phyloP scores from a whole-genome alignment of 2,888 invertebrate genomes.

The Dendrolimus pini region DNA sequence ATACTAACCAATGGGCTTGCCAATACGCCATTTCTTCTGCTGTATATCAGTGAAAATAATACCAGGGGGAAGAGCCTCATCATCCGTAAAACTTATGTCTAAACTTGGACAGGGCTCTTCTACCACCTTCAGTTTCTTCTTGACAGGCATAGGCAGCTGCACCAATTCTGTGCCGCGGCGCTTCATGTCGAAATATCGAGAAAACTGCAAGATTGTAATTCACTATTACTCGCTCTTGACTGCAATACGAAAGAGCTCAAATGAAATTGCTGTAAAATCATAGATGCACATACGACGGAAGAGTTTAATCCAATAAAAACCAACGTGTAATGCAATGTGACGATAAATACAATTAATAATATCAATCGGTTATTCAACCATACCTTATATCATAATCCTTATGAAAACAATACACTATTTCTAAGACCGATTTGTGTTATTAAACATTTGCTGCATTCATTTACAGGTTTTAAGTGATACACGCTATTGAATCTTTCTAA shows the following conservation, averaged over 20 bases:
- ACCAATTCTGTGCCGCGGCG: constrained; percentile 50
- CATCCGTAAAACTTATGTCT: constrained; percentile 58
- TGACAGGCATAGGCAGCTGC: constrained; percentile 42
- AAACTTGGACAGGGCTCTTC: constrained; percentile 39
- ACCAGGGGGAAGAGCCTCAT: constrained; percentile 78
- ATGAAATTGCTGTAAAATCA: no score
- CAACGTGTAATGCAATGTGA: constrained; percentile 40
- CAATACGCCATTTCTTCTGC: constrained; percentile 91
- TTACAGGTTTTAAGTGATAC: no score
- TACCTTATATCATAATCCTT: constrained; percentile 19
- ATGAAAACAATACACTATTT: no score
- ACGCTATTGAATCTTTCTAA: no score
- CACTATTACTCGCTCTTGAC: no score
- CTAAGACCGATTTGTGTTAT: background rate
- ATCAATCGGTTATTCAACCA: constrained; percentile 15
- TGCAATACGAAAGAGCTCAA: no score
- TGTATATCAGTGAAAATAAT: constrained; percentile 88
- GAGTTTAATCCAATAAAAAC: constrained; percentile 38
- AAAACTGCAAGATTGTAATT: background rate
- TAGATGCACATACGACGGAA: background rate
- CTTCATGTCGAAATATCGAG: constrained; percentile 41
- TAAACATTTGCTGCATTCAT: background rate
- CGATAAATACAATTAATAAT: constrained; percentile 24
- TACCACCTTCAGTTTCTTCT: constrained; percentile 46
- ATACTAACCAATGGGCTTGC: constrained; percentile 86